Conservation (phyloP, 2,113 vertebrate genomes). For the Mormyrus iriodes region DNA sequence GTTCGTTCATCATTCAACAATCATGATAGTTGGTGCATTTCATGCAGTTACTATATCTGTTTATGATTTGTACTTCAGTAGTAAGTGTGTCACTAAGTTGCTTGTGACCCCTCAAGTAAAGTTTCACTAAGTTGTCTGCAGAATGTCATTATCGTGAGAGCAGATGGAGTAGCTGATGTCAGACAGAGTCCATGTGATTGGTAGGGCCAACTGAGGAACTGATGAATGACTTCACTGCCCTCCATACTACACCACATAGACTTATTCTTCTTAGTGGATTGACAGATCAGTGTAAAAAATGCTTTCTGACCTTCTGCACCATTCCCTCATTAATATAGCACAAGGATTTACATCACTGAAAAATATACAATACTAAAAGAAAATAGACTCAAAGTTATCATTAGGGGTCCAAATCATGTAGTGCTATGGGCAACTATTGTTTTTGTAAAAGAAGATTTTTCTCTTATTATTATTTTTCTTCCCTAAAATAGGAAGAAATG, state of each 20-base stretch:
- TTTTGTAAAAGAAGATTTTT: too few species aligned
- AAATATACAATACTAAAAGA: background rate
- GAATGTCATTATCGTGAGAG: background rate
- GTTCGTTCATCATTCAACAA: background rate
- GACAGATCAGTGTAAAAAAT: background rate
- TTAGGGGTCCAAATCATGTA: background rate
- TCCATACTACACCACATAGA: background rate
- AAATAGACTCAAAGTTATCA: background rate
- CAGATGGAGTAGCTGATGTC: background rate
- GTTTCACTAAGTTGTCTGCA: background rate
- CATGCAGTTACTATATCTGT: background rate
- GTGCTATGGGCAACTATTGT: background rate
- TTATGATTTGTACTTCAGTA: background rate
- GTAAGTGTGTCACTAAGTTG: background rate
- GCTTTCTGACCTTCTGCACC: background rate
- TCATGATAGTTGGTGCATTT: background rate
- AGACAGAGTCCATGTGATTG: background rate
- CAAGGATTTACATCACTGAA: background rate
- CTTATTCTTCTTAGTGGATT: background rate
- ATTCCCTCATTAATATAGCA: background rate
- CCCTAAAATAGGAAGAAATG: too few species aligned
- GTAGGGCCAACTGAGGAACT: background rate
- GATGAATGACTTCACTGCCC: background rate
- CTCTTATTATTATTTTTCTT: too few species aligned
- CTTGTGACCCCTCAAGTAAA: background rate